phyloP scores from a whole-genome alignment of 2,113 vertebrate genomes.

The Rhynchomys soricoides region DNA sequence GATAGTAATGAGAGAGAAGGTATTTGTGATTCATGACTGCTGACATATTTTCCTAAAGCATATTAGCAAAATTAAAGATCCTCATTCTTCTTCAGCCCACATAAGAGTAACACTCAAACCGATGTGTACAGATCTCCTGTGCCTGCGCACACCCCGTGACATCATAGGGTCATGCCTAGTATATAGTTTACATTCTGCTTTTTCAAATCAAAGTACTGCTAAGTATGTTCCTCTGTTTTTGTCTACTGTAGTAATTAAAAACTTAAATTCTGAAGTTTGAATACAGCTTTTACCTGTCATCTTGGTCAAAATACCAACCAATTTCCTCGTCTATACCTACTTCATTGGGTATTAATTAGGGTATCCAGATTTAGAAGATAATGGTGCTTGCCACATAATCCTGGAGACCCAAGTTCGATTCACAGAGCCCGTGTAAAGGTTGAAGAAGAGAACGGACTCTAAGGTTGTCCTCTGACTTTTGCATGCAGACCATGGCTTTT shows the following conservation, averaged over 20 bases:
- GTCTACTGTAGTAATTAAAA: slow-evolving; percentile 15
- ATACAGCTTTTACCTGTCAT: slow-evolving; percentile 45
- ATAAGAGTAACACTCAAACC: neutral
- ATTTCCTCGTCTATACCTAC: slow-evolving; percentile 52
- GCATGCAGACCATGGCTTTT: too few species aligned
- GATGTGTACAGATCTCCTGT: slow-evolving; percentile 24
- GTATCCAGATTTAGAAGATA: too few species aligned
- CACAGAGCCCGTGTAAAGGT: neutral
- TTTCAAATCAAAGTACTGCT: slow-evolving; percentile 60
- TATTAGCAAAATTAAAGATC: slow-evolving; percentile 32
- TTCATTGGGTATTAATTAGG: slow-evolving; percentile 30
- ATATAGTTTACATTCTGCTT: slow-evolving; percentile 71
- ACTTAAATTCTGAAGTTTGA: slow-evolving; percentile 51
- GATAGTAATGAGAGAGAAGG: neutral
- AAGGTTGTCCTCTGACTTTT: neutral
- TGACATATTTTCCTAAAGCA: slow-evolving; percentile 11
- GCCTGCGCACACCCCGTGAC: slow-evolving; percentile 43
- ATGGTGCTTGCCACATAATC: neutral
- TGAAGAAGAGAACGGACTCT: neutral
- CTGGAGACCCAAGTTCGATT: neutral
- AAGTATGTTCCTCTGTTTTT: slow-evolving; percentile 63
- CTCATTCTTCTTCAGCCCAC: neutral
- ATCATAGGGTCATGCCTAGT: slow-evolving; percentile 57
- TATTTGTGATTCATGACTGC: slow-evolving; percentile 41
- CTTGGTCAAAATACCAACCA: slow-evolving; percentile 48